phyloP scores from a whole-genome alignment of 2,113 vertebrate species.

The Smithornis capensis region DNA sequence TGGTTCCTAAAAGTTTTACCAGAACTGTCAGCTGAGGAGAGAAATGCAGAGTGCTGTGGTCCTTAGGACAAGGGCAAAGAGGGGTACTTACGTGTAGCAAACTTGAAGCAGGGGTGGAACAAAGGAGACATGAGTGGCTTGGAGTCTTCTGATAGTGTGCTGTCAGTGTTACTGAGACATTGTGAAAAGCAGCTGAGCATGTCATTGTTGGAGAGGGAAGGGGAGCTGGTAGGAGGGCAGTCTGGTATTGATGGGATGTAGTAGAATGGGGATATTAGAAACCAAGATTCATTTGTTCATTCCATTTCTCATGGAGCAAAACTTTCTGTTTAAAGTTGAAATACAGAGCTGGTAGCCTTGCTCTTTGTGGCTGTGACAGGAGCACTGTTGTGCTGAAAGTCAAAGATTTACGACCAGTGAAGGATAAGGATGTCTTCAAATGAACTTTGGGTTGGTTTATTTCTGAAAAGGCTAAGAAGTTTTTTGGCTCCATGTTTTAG shows the following conservation, averaged over 20 bases:
- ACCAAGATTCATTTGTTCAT: background rate
- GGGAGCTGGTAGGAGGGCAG: background rate
- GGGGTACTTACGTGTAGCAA: background rate
- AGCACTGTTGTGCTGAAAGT: background rate
- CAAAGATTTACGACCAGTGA: background rate
- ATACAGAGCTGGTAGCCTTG: background rate
- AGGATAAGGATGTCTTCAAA: background rate
- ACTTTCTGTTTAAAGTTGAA: background rate
- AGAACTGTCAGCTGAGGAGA: background rate
- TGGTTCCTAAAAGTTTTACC: background rate
- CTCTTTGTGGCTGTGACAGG: background rate
- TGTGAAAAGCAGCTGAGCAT: background rate
- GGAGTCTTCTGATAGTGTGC: background rate
- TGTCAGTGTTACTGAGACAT: background rate
- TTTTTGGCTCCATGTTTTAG: background rate
- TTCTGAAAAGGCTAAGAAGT: background rate
- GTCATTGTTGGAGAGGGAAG: background rate
- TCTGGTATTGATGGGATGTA: background rate
- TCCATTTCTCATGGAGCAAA: background rate
- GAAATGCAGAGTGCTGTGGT: background rate
- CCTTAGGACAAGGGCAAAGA: background rate
- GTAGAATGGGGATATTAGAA: background rate
- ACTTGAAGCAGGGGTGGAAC: background rate
- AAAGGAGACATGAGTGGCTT: background rate
- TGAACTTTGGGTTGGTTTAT: background rate